Percentiles rank a stretch among this genome's conserved stretches.
These are phyloP conservation scores for Marcusenius ussheri DNA, from an alignment of 2,113 vertebrate genomes.

Conservation along the genomic window DNA sequence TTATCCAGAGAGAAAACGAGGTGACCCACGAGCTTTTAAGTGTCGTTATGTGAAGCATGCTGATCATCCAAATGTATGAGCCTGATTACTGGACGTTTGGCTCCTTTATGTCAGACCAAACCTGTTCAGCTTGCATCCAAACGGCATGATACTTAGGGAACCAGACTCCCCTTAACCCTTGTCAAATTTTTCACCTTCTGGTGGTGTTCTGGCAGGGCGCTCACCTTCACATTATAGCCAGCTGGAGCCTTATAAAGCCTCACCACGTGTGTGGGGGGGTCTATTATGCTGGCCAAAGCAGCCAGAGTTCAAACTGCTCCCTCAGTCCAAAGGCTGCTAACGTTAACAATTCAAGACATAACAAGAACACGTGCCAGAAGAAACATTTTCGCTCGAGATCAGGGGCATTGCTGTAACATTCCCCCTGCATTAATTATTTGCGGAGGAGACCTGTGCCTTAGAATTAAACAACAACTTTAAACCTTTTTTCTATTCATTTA, in stretches of 20 bases:
- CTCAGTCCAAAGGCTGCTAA: not conserved
- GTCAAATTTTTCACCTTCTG: slow-evolving; percentile 7
- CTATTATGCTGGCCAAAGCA: not conserved
- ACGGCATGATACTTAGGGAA: not conserved
- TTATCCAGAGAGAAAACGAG: not conserved
- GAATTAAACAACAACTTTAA: not conserved
- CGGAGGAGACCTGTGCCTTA: not conserved
- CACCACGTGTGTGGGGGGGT: not conserved
- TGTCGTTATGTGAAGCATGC: not conserved
- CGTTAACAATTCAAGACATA: not conserved
- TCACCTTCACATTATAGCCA: not conserved
- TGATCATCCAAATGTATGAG: not conserved
- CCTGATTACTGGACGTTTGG: not conserved
- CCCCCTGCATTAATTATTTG: not conserved
- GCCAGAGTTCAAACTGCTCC: not conserved
- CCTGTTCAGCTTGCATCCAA: not conserved
- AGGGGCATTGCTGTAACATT: not conserved
- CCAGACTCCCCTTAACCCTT: not conserved
- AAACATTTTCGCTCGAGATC: not conserved
- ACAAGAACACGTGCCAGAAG: not conserved
- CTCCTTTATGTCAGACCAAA: not conserved
- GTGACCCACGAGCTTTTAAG: not conserved
- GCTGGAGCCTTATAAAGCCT: not conserved
- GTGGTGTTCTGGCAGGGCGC: not conserved
- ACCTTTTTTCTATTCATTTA: not conserved